Percentiles rank a stretch among this genome's conserved stretches.
Conservation (phyloP, 2,113 vertebrate species). For the Cyprinodon variegatus region DNA sequence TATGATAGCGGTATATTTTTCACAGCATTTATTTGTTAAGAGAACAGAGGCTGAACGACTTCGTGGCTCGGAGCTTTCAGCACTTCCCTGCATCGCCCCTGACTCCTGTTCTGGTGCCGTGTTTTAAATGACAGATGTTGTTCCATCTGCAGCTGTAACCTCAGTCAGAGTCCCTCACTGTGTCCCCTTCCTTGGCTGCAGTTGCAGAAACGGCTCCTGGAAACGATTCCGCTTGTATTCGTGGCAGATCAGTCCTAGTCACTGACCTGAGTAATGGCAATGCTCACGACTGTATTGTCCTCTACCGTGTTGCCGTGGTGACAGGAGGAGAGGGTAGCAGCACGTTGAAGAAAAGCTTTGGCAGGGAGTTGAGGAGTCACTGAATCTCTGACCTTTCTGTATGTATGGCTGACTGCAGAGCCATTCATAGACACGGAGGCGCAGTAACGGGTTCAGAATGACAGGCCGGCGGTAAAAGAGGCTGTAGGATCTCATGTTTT, state of each 20-base stretch:
- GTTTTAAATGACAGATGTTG: slow-evolving; percentile 15
- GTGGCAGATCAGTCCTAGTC: slow-evolving; percentile 59
- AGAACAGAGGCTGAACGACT: background rate
- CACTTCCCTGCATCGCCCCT: background rate
- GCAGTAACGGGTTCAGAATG: slow-evolving; percentile 17
- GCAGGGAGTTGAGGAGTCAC: slow-evolving; percentile 58
- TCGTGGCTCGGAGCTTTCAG: background rate
- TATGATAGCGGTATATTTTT: background rate
- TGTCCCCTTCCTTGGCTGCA: slow-evolving; percentile 25
- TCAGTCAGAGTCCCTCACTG: slow-evolving; percentile 10
- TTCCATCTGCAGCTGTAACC: slow-evolving; percentile 34
- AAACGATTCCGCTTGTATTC: slow-evolving; percentile 54
- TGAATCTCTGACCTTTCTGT: slow-evolving; percentile 63
- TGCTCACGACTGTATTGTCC: slow-evolving; percentile 61
- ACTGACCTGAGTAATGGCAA: slow-evolving; percentile 68
- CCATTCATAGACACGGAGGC: slow-evolving; percentile 37
- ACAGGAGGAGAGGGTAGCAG: slow-evolving; percentile 52
- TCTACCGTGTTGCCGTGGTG: slow-evolving; percentile 67
- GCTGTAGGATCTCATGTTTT: slow-evolving; percentile 39
- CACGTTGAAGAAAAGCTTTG: slow-evolving; percentile 56
- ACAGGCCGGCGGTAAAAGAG: slow-evolving; percentile 24
- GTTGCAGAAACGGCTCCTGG: slow-evolving; percentile 42
- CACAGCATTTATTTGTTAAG: background rate
- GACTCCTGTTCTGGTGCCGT: background rate
- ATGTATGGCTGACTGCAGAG: slow-evolving; percentile 39